A percentile compares a stretch with the other conserved stretches of the same genome.
These are phyloP conservation scores for Scyliorhinus canicula DNA, from an alignment of 2,797 vertebrate genomes.

Conservation along the genomic window DNA sequence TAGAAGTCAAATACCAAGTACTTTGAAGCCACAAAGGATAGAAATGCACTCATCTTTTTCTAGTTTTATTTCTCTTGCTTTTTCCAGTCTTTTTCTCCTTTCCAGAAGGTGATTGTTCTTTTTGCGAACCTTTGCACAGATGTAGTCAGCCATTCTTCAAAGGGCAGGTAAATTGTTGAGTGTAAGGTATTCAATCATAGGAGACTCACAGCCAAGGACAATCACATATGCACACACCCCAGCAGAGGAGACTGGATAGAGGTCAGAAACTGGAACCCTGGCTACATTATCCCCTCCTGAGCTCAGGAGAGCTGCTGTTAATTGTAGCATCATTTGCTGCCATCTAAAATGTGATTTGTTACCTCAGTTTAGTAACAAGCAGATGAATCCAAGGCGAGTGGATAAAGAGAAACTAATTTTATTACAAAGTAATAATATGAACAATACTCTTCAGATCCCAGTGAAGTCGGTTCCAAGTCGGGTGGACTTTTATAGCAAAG, in stretches of 20 bases:
- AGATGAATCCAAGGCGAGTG: too few relatives aligned
- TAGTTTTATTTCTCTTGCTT: neutral
- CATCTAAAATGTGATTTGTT: too few relatives aligned
- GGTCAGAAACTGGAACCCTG: neutral
- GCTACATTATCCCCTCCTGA: neutral
- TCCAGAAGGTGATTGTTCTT: neutral
- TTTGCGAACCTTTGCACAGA: neutral
- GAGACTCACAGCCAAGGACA: neutral
- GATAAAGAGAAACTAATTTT: too few relatives aligned
- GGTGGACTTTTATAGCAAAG: too few relatives aligned
- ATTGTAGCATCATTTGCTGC: too few relatives aligned
- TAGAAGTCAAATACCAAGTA: neutral
- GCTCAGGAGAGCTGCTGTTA: neutral
- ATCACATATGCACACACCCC: neutral
- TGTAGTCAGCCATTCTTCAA: neutral
- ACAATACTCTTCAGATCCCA: too few relatives aligned
- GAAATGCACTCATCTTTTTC: neutral
- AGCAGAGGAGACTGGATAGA: neutral
- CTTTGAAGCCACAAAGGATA: neutral
- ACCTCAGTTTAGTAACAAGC: too few relatives aligned
- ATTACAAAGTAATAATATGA: too few relatives aligned
- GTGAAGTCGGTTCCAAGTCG: too few relatives aligned
- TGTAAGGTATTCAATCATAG: neutral
- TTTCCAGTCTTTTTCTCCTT: neutral
- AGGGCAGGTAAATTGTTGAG: neutral